These are phyloP conservation scores for Anadara kagoshimensis DNA, from an alignment of 1,140 invertebrate genomes.

Conservation along the genomic window DNA sequence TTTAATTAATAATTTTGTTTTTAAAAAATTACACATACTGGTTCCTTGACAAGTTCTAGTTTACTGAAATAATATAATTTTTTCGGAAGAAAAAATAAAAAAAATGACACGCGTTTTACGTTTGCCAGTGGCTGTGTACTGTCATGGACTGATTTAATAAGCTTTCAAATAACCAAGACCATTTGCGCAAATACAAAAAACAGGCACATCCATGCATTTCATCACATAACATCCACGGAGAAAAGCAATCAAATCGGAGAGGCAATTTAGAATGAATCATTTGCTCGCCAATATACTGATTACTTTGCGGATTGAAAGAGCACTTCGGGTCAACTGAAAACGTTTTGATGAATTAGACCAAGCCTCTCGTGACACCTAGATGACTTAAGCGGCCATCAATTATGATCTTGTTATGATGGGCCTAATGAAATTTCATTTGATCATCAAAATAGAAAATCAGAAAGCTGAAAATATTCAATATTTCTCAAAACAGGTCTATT, in stretches of 20 bases:
- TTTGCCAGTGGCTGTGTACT: no score
- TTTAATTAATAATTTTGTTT: no score
- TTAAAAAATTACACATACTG: no score
- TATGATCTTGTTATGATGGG: constrained; percentile 24
- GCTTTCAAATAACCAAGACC: no score
- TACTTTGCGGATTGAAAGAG: constrained; percentile 20
- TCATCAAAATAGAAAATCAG: constrained; percentile 18
- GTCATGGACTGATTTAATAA: no score
- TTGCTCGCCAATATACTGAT: constrained; percentile 6
- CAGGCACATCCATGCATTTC: constrained; percentile 3
- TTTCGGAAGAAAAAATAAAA: no score
- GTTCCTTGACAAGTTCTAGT: no score
- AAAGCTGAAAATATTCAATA: constrained; percentile 18
- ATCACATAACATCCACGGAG: constrained; percentile 4
- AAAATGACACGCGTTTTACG: no score
- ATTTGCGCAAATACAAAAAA: no score
- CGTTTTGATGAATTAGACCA: constrained; percentile 41
- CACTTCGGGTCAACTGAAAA: constrained; percentile 26
- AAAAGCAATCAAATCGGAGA: neutral
- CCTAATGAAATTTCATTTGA: constrained; percentile 33
- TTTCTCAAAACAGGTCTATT: constrained; percentile 23
- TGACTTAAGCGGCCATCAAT: constrained; percentile 19
- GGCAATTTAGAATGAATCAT: constrained; percentile 1
- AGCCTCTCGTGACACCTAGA: constrained; percentile 15
- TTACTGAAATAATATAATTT: no score